Percentiles rank a stretch among this genome's conserved stretches.
phyloP scores from a whole-genome alignment of 2,797 vertebrate species.

The Alosa sapidissima region DNA sequence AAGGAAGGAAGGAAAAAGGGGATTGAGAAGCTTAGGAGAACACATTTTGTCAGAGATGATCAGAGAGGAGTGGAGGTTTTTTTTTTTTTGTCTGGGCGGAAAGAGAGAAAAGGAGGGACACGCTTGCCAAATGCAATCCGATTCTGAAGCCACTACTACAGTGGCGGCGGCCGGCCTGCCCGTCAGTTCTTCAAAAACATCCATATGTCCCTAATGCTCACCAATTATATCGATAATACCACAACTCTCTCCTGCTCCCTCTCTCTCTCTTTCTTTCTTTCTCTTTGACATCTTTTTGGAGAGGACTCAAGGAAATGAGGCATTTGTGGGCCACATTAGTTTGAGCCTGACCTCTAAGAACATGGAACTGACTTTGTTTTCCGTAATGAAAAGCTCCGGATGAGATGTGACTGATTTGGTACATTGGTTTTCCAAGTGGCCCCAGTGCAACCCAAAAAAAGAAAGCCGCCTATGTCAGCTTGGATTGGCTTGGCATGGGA shows the following conservation, averaged over 20 bases:
- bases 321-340: neutral
- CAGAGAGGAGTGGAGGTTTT: slow-evolving; percentile 64
- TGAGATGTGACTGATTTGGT: slow-evolving; percentile 6
- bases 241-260: neutral
- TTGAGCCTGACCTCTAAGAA: slow-evolving; percentile 2
- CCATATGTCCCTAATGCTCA: slow-evolving; percentile 48
- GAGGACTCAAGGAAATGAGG: neutral
- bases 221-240: slow-evolving; percentile 12
- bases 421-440: neutral
- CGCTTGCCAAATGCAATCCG: slow-evolving; percentile 67
- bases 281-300: neutral
- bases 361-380: slow-evolving; percentile 12
- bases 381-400: slow-evolving; percentile 8
- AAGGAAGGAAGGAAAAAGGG: slow-evolving; percentile 47
- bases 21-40: slow-evolving; percentile 42
- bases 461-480: neutral
- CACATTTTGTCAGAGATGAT: slow-evolving; percentile 56
- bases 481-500: neutral
- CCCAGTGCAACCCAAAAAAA: neutral
- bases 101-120: slow-evolving; percentile 57
- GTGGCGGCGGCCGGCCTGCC: slow-evolving; percentile 52
- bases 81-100: slow-evolving; percentile 25
- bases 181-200: slow-evolving; percentile 66
- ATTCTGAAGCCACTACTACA: slow-evolving; percentile 55
- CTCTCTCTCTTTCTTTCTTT: neutral